These are phyloP conservation scores for Tridacna gigas DNA, from an alignment of 2,888 invertebrate genomes.

Conservation along the genomic window DNA sequence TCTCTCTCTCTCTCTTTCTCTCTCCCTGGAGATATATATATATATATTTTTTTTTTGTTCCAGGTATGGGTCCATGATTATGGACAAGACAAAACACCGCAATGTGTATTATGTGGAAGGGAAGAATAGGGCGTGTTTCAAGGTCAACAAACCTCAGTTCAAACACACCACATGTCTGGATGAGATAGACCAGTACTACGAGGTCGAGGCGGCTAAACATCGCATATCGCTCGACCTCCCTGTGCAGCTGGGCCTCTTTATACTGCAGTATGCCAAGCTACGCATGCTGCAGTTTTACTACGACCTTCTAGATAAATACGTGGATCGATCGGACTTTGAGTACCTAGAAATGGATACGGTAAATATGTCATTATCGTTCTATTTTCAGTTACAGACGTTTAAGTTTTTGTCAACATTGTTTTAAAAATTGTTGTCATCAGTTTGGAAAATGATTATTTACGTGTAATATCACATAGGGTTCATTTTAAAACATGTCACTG, in stretches of 20 bases:
- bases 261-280: slow-evolving; percentile 17
- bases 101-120: slow-evolving; percentile 37
- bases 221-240: slow-evolving; percentile 20
- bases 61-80: slow-evolving; percentile 49
- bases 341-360: slow-evolving; percentile 20
- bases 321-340: slow-evolving; percentile 18
- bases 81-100: slow-evolving; percentile 48
- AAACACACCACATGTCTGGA: slow-evolving; percentile 19
- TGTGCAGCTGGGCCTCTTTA: slow-evolving; percentile 9
- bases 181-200: slow-evolving; percentile 11
- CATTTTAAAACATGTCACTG: no score
- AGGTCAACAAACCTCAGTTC: slow-evolving; percentile 7
- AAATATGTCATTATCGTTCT: no score
- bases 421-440: no score
- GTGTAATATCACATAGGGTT: no score
- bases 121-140: slow-evolving; percentile 14
- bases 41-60: no score
- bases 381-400: no score
- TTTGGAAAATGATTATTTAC: no score
- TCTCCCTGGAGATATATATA: no score
- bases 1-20: no score
- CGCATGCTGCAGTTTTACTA: slow-evolving; percentile 28
- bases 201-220: slow-evolving; percentile 23
- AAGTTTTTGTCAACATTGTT: no score
- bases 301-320: slow-evolving; percentile 20